Percentiles rank a stretch among this genome's conserved stretches.
Conservation (phyloP, 2,888 invertebrate species). For the Lathronympha strigana region DNA sequence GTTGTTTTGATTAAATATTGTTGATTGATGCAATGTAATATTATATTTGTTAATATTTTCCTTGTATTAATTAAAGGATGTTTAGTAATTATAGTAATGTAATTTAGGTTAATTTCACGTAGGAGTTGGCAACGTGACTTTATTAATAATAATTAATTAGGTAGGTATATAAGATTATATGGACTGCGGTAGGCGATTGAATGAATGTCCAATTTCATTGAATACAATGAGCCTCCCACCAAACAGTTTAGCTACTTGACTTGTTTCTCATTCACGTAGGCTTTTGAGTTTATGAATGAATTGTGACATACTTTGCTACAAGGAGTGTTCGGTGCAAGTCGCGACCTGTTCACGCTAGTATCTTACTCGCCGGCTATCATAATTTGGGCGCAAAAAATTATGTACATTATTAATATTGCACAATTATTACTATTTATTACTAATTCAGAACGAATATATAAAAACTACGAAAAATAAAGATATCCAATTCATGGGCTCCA, state of each 20-base stretch:
- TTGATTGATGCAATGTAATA: not conserved
- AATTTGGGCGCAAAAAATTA: not conserved
- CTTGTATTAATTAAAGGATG: too few species aligned
- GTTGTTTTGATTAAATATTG: not conserved
- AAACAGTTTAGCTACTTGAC: slow-evolving; percentile 9
- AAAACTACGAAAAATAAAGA: not conserved
- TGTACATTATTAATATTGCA: slow-evolving; percentile 7
- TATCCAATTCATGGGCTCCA: too few species aligned
- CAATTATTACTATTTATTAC: not conserved
- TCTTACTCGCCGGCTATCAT: slow-evolving; percentile 11
- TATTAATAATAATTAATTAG: slow-evolving; percentile 12
- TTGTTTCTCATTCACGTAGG: slow-evolving; percentile 24
- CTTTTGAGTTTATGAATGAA: slow-evolving; percentile 34
- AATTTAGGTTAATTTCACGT: too few species aligned
- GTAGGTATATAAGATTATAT: not conserved
- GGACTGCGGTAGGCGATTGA: not conserved
- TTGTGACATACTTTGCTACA: slow-evolving; percentile 26
- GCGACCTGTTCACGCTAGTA: slow-evolving; percentile 54
- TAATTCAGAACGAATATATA: not conserved
- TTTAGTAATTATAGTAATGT: too few species aligned
- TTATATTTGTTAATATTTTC: too few species aligned
- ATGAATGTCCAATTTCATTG: slow-evolving; percentile 12
- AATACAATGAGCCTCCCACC: not conserved
- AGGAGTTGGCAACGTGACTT: not conserved
- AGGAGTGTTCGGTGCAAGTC: slow-evolving; percentile 44